These are phyloP conservation scores for Chaenodraco wilsoni DNA, from an alignment of 2,797 vertebrate genomes.

Conservation along the genomic window DNA sequence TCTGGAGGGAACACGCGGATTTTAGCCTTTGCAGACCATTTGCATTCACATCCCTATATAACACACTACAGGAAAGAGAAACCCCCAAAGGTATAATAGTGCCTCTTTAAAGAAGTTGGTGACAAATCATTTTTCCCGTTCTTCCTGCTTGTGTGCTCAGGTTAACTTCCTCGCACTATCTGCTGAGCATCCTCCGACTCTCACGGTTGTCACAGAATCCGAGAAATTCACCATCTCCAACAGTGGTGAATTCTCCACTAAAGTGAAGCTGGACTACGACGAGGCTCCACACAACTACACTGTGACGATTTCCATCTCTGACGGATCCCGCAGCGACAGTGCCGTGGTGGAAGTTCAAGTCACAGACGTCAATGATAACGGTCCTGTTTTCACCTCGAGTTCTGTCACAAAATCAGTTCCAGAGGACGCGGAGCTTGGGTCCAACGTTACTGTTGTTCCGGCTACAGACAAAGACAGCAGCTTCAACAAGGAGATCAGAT, in stretches of 20 bases:
- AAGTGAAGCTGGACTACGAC: slow-evolving; percentile 77
- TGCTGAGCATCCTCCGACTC: slow-evolving; percentile 7
- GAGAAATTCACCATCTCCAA: slow-evolving; percentile 73
- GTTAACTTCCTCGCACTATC: slow-evolving; percentile 16
- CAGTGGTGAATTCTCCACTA: slow-evolving; percentile 72
- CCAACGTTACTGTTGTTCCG: slow-evolving; percentile 23
- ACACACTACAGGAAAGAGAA: no score
- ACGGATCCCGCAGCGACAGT: slow-evolving; percentile 65
- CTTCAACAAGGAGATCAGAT: slow-evolving; percentile 82
- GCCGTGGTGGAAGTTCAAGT: slow-evolving; percentile 76
- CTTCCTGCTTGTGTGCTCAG: slow-evolving; percentile 51
- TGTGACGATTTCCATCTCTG: slow-evolving; percentile 79
- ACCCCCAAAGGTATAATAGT: no score
- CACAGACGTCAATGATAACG: slow-evolving; percentile 84
- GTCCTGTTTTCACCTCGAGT: slow-evolving; percentile 69
- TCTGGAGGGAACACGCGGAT: no score
- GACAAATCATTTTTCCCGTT: background rate
- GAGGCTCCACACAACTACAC: slow-evolving; percentile 75
- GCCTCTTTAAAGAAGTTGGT: no score
- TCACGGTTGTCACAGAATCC: slow-evolving; percentile 65
- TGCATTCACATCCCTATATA: no score
- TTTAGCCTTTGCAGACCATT: no score
- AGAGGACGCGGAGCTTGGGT: slow-evolving; percentile 59
- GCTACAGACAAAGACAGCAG: slow-evolving; percentile 79
- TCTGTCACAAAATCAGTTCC: slow-evolving; percentile 22